A percentile compares a stretch with the other conserved stretches of the same genome.
Conservation (phyloP, 1,140 invertebrate species). For the Macrostomum lignano region DNA sequence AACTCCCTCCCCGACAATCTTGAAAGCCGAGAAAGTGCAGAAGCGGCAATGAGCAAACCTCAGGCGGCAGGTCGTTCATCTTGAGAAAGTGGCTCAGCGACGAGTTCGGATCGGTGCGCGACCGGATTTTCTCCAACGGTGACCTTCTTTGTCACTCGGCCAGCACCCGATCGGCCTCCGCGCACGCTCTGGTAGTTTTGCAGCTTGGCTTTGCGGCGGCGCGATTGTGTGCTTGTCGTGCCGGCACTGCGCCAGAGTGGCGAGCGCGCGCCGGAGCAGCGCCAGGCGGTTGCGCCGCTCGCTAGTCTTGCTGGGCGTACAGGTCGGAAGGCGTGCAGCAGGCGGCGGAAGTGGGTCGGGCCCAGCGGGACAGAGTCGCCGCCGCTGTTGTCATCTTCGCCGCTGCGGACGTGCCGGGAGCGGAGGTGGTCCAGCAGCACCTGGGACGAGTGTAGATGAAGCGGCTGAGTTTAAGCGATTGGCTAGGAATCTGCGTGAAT, state of each 20-base stretch:
- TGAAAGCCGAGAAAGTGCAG: too few species aligned
- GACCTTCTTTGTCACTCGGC: slow-evolving; percentile 18
- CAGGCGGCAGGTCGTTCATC: slow-evolving; percentile 18
- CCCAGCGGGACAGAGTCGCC: too few species aligned
- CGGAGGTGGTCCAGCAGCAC: too few species aligned
- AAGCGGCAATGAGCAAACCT: slow-evolving; percentile 8
- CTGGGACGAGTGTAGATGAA: too few species aligned
- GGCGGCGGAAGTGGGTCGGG: slow-evolving; percentile 17
- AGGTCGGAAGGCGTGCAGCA: slow-evolving; percentile 21
- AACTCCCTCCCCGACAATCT: background rate
- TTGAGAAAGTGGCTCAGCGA: slow-evolving; percentile 22
- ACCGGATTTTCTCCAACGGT: slow-evolving; percentile 25
- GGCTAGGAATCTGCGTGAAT: too few species aligned
- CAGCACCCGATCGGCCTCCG: slow-evolving; percentile 16
- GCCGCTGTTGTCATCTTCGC: too few species aligned
- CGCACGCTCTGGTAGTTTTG: slow-evolving; percentile 17
- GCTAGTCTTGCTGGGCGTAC: slow-evolving; percentile 16
- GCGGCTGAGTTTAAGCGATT: too few species aligned
- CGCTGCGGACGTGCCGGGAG: too few species aligned
- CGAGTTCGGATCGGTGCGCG: slow-evolving; percentile 16
- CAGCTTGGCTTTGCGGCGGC: slow-evolving; percentile 17
- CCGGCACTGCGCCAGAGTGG: slow-evolving; percentile 20
- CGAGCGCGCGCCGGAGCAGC: slow-evolving; percentile 18
- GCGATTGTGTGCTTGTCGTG: slow-evolving; percentile 20
- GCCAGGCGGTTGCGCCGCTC: slow-evolving; percentile 17